A percentile compares a stretch with the other conserved stretches of the same genome.
These are phyloP conservation scores for Mohoua ochrocephala DNA, from an alignment of 2,113 vertebrate species.

Conservation along the genomic window DNA sequence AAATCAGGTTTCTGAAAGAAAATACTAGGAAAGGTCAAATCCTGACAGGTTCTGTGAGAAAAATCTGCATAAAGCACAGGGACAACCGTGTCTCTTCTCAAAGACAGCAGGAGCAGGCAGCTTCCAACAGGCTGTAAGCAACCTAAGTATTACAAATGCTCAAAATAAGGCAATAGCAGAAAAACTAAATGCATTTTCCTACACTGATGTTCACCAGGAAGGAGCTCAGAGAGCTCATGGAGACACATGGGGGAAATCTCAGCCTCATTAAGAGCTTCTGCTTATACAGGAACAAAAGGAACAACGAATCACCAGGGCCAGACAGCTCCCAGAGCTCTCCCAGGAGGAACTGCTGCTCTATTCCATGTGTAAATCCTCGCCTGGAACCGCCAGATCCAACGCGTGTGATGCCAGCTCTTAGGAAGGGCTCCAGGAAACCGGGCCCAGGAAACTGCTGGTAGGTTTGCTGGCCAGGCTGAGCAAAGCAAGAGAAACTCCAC, in stretches of 20 bases:
- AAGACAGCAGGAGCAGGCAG: neutral
- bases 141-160: neutral
- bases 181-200: neutral
- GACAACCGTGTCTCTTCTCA: neutral
- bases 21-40: neutral
- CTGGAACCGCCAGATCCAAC: neutral
- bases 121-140: neutral
- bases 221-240: neutral
- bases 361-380: rapidly evolving
- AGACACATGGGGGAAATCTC: neutral
- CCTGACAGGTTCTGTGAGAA: neutral
- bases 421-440: neutral
- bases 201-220: neutral
- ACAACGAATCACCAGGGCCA: neutral
- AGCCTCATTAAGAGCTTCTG: neutral
- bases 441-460: neutral
- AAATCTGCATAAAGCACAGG: neutral
- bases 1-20: neutral
- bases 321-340: neutral
- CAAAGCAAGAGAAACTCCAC: neutral
- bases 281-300: neutral
- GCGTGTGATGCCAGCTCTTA: neutral
- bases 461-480: neutral
- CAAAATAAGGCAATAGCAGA: neutral
- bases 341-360: neutral